Percentiles rank a stretch among this genome's conserved stretches.
Conservation (phyloP, 2,797 vertebrate genomes). For the Premnoplex brunnescens region DNA sequence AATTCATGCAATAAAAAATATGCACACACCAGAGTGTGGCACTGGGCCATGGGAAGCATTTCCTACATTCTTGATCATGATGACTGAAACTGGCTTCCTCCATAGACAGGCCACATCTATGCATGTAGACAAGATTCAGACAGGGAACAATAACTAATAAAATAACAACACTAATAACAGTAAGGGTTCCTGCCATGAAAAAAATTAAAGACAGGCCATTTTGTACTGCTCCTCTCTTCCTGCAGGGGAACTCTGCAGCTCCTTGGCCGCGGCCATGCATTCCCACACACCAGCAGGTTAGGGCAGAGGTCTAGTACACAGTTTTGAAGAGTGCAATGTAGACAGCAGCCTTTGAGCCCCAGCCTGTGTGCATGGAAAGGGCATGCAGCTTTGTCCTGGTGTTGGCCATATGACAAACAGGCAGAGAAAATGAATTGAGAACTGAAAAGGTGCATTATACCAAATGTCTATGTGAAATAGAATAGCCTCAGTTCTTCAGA, state of each 20-base stretch:
- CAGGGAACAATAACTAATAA: background rate
- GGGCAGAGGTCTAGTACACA: background rate
- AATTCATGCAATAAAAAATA: background rate
- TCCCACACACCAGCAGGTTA: background rate
- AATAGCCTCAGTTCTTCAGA: background rate
- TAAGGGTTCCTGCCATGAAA: background rate
- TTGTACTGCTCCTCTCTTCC: background rate
- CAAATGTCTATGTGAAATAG: fast-evolving
- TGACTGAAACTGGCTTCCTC: constrained; percentile 17
- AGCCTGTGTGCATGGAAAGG: background rate
- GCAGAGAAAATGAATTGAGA: background rate
- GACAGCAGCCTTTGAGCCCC: background rate
- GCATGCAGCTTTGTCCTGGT: background rate
- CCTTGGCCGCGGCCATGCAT: background rate
- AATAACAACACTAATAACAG: background rate
- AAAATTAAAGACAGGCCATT: background rate
- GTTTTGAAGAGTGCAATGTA: background rate
- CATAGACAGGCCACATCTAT: background rate
- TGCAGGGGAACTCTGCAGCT: background rate
- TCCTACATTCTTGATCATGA: background rate
- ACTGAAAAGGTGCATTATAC: background rate
- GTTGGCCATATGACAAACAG: background rate
- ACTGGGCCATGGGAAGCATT: constrained; percentile 29
- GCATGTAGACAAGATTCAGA: background rate
- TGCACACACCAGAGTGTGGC: background rate